phyloP scores from a whole-genome alignment of 1,140 invertebrate genomes.

The Manduca sexta region DNA sequence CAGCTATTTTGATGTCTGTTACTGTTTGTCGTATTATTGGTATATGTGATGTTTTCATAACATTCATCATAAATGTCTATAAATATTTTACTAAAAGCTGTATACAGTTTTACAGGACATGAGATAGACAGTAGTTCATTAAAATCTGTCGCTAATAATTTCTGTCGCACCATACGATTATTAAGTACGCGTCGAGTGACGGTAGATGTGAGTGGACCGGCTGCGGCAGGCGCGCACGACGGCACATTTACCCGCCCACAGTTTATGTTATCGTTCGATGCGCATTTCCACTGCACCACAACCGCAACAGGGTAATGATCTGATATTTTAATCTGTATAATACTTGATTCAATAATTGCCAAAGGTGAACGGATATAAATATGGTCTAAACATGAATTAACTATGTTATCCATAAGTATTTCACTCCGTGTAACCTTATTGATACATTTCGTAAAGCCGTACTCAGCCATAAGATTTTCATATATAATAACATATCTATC shows the following conservation, averaged over 20 bases:
- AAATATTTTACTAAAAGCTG: constrained; percentile 2
- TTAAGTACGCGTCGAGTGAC: not conserved
- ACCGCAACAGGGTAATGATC: no score
- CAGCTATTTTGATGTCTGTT: no score
- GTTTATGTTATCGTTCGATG: constrained; percentile 4
- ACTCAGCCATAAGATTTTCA: constrained; percentile 14
- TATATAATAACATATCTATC: constrained; percentile 6
- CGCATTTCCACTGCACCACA: no score
- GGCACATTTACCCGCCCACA: not conserved
- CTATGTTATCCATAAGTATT: no score
- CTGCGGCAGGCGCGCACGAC: not conserved
- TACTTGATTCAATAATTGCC: no score
- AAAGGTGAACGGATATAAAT: no score
- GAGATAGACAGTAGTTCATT: constrained; percentile 5
- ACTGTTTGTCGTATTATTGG: not conserved
- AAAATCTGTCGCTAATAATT: constrained; percentile 8
- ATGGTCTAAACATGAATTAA: no score
- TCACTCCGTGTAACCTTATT: constrained; percentile 7
- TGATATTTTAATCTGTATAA: no score
- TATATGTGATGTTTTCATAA: not conserved
- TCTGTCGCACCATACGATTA: constrained; percentile 3
- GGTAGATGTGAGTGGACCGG: not conserved
- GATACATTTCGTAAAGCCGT: constrained; percentile 8
- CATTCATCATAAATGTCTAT: constrained; percentile 8
- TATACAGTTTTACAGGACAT: constrained; percentile 8